Base-by-base conservation (phyloP, 2,888 invertebrate species). In the Neelides folsomi region DNA sequence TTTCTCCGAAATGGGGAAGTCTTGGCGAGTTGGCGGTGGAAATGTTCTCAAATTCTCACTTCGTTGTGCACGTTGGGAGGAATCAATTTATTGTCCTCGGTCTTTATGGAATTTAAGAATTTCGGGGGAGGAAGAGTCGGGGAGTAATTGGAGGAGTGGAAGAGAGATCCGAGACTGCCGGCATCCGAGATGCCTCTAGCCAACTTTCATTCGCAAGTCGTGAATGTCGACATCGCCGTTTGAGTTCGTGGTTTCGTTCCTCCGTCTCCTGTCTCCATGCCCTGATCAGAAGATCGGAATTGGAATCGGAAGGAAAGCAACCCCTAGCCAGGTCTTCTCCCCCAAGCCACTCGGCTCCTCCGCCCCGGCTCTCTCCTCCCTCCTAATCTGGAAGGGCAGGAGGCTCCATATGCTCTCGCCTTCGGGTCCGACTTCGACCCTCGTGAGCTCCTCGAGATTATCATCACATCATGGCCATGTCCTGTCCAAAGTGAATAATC, bases 111-210 rank as follows among this genome's bases (percentile, higher is more conserved):
- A 27, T 27, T 27, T 27, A 27, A 27, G 27, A 15, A 10, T 13
- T 45, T 43, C 43, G 27, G 34, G 20, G 38, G 27, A 20, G 35
- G 35, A 38, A n/a, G n/a, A n/a, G n/a, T n/a, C 8, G 12, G 20
- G 42, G 49, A 49, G 49, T 49, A 49, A 49, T 49, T 49, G 43
- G 49, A 19, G 44, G 40, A 42, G 42, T 35, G 41, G 49, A 3
- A 5, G 34, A 45, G 27, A 27, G 27, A 27, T 34, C 15, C 45
- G 51, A 45, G 20, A 45, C 38, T 51, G 51, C 35, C 51, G 51
- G 51, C 51, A 51, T 51, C 45, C 51, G 43, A 37, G 38, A 50
- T 50, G 50, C 50, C 50, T 37, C 27, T 27, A 27, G 27, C 27
- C 27, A 27, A 27, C 4, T 27, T 27, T 27, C 27, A 27, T 27